Base-by-base conservation (phyloP, 2,797 vertebrate species). In the Sylvilagus floridanus region DNA sequence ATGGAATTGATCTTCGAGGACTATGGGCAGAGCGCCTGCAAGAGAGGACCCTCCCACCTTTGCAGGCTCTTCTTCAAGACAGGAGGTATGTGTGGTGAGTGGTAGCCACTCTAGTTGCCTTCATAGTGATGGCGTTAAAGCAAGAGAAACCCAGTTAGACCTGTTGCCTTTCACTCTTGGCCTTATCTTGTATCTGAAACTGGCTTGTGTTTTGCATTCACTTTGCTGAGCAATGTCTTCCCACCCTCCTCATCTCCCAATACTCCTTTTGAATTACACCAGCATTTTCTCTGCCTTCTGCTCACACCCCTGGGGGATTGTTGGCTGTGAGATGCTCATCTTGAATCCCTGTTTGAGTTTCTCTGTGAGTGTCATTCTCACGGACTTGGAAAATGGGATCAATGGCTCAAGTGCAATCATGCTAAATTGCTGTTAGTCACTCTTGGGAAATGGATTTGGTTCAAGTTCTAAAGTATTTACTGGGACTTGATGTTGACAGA, bases 401-500 rank as follows among this genome's bases (percentile, higher is more conserved):
- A 10, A 7, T 3, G 47, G 77, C 37, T 88, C 86, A 19, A 65
- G 86, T 50, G 77, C 5, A 30, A 66, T 88, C 91, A 21, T 63
- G 84, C 42, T 9, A 21, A 47, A 21, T 0, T 22, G 26, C 68
- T 63, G 4, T 94, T 69, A 92, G 35, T 77, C 82, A 93, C 68
- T 84, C 66, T 35, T 37, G 84, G 21, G 60, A 84, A 79, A 35
- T 90, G 90, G 83, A 87, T 62, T 11, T 1, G 0, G 30, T 82
- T 96, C 90, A 77, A 84, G 30, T 63, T 79, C 84, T 54, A 16
- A 86, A 77, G 14, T 57, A 28, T 60, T 62, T n/a, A 54, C 28
- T 26, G 24, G 37, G 71, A 93, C 42, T 72, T 30, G 42, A 42
- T 84, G 91, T 62, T 96, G 91, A 96, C 66, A 84, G 62, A 37